These are phyloP conservation scores for Callipepla californica DNA, from an alignment of 2,113 vertebrate genomes.

Conservation along the genomic window DNA sequence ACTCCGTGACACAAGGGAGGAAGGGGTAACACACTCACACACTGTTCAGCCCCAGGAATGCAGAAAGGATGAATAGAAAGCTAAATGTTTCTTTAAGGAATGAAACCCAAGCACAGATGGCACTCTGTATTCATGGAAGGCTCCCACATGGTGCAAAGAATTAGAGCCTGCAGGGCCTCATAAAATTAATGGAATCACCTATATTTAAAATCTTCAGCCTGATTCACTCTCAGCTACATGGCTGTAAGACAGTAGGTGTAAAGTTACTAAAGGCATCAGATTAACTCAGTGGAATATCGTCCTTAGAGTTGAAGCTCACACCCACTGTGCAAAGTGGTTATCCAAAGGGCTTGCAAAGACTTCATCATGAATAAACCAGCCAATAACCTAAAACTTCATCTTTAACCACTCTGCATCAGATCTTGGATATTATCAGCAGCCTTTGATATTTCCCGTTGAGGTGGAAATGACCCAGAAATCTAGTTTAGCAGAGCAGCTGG, in stretches of 20 bases:
- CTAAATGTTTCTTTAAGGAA: constrained; percentile 51
- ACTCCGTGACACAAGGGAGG: constrained; percentile 23
- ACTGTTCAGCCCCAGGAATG: constrained; percentile 45
- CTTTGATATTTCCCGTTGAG: neutral
- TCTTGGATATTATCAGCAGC: neutral
- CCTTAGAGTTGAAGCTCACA: neutral
- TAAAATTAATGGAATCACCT: constrained; percentile 56
- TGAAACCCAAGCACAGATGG: constrained; percentile 41
- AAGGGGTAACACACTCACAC: neutral
- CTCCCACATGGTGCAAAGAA: constrained; percentile 33
- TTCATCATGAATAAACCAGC: neutral
- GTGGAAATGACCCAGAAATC: constrained; percentile 24
- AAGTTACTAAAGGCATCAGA: constrained; percentile 36
- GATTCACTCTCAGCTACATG: constrained; percentile 36
- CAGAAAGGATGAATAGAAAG: constrained; percentile 32
- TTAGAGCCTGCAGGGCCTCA: constrained; percentile 45
- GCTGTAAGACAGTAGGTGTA: constrained; percentile 38
- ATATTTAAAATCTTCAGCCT: constrained; percentile 36
- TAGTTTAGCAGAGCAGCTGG: neutral
- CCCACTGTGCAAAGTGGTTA: neutral
- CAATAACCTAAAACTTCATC: neutral
- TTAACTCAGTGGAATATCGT: neutral
- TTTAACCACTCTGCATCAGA: neutral
- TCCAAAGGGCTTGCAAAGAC: neutral
- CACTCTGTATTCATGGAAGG: constrained; percentile 33